Evolutionary conservation across 2,888 invertebrate genomes (phyloP), one percentile per base, ranked within the genome.

Genomic region (Meganola albula): DNA sequence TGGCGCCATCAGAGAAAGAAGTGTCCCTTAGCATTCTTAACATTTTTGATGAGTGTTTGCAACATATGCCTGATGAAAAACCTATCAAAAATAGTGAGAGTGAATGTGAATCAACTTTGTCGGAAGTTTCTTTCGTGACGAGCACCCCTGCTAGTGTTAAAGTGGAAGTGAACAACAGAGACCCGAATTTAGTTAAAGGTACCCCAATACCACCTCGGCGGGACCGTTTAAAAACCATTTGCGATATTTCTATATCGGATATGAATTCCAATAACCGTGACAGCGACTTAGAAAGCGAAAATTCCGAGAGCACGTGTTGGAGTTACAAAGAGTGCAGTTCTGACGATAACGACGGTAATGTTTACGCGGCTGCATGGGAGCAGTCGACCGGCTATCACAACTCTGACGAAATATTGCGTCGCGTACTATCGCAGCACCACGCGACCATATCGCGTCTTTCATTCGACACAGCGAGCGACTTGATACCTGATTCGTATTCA

Each of bases 241-340:
- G 37, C 25, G 44, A 38, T 22, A 43, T 36, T 22, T 38, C 53
- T 13, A 43, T 44, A 31, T 37, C 49, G 24, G 49, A 49, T 30
- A 53, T 53, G 47, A 62, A 53, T 38, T 39, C 27, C 29, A 50
- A 36, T 21, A 57, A 63, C 12, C 53, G 60, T 2, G 54, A 66
- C 26, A 49, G 42, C 9, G 63, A 68, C 9, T 67, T 77, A 0
- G 77, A 76, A 22, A 79, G 74, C 40, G 84, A 83, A 40, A n/a
- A n/a, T n/a, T 82, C 83, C 0, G 79, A 67, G 31, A 85, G 82
- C 60, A 83, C 83, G 14, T 78, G 82, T 37, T 85, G 85, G 85
- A 84, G 83, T 35, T 85, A 85, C 61, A 77, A 82, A 48, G 84
- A 79, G 40, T 82, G 83, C 43, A 74, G 62, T 31, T 59, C 62